Evolutionary conservation across 2,797 vertebrate genomes (phyloP).

Genomic region (Sebastes elongatus): DNA sequence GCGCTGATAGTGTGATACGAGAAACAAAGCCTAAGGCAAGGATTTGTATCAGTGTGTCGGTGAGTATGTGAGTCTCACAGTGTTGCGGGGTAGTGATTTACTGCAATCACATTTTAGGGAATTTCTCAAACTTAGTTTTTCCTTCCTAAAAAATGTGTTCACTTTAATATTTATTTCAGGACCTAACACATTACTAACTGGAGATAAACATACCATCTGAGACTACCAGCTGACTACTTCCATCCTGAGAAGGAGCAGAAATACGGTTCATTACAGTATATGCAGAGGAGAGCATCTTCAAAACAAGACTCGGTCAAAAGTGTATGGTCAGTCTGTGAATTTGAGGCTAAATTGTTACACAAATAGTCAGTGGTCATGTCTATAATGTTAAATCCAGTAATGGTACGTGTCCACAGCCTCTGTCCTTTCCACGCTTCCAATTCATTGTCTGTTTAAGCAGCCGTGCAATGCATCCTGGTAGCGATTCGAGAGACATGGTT

Average conservation of each 20-base stretch:
- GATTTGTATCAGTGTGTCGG: slow-evolving; percentile 41
- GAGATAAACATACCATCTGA: neutral
- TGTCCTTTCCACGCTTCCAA: no score
- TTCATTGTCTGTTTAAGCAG: no score
- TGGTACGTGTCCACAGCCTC: no score
- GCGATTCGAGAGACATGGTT: no score
- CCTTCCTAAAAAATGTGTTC: neutral
- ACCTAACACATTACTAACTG: slow-evolving; percentile 2
- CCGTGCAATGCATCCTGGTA: no score
- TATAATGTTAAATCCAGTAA: no score
- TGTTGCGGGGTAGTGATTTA: neutral
- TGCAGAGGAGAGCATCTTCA: neutral
- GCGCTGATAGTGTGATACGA: slow-evolving; percentile 44
- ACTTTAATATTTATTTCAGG: slow-evolving; percentile 18
- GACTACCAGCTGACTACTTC: neutral
- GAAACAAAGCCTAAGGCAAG: slow-evolving; percentile 51
- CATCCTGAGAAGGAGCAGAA: neutral
- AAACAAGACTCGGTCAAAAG: neutral
- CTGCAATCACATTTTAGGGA: slow-evolving; percentile 8
- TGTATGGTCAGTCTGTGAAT: no score
- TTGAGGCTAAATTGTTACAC: no score
- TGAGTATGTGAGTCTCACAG: slow-evolving; percentile 1
- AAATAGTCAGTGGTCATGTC: no score
- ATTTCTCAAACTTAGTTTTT: slow-evolving; percentile 12
- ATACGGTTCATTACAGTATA: neutral